These are phyloP conservation scores for Melanaphis sacchari DNA, from an alignment of 1,140 invertebrate species.

Conservation along the genomic window DNA sequence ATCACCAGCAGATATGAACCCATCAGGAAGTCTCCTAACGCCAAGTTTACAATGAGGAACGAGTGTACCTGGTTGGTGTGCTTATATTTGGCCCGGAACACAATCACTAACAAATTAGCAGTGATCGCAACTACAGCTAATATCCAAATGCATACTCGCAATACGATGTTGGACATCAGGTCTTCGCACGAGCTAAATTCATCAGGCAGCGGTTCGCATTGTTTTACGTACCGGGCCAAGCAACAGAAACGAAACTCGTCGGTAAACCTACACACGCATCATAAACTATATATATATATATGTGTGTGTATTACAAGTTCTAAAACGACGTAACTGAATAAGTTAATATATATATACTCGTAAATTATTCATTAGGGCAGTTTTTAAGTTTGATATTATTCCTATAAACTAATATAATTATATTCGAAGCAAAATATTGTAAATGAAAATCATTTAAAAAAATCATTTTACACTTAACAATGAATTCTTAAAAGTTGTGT, in stretches of 20 bases:
- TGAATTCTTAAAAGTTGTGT: background rate
- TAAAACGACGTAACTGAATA: too few species aligned
- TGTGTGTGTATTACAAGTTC: too few species aligned
- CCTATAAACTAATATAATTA: too few species aligned
- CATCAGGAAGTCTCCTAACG: conserved; percentile 68
- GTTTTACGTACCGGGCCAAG: conserved; percentile 63
- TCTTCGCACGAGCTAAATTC: conserved; percentile 70
- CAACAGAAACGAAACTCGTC: conserved; percentile 70
- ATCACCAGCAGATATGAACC: conserved; percentile 69
- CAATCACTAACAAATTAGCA: conserved; percentile 68
- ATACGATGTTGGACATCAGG: conserved; percentile 68
- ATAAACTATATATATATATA: background rate
- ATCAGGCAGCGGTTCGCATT: conserved; percentile 66
- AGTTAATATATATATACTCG: too few species aligned
- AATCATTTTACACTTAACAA: background rate
- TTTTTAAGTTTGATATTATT: too few species aligned
- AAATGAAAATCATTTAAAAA: background rate
- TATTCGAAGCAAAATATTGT: too few species aligned
- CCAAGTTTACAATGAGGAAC: conserved; percentile 69
- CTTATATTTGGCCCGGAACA: conserved; percentile 64
- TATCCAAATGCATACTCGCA: conserved; percentile 68
- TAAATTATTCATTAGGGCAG: too few species aligned
- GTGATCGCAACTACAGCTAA: conserved; percentile 66
- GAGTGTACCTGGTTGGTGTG: conserved; percentile 66
- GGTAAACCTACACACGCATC: conserved; percentile 60